Base-by-base conservation (phyloP, 2,888 invertebrate species). In the Leptinotarsa tumamoca region DNA sequence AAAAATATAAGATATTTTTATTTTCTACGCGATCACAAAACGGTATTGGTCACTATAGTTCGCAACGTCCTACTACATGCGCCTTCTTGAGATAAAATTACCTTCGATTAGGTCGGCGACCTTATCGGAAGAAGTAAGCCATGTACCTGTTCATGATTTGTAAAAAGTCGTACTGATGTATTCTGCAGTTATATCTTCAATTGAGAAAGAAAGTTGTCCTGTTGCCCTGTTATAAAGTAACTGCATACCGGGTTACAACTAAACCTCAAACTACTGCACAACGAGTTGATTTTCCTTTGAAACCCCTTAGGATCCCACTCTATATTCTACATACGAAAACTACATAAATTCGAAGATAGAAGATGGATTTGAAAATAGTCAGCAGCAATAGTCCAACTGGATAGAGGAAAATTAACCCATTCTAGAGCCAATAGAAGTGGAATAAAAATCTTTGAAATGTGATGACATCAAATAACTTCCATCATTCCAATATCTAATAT, bases 171-270 rank as follows among this genome's bases (percentile, higher is more conserved):
- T 33, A 33, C 7, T 33, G 10, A 43, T 43, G 3, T 3, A 43
- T 33, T 33, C 33, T 43, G 43, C 43, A 43, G 43, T 43, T 43
- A 43, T 43, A 43, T 10, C 10, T 43, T 43, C 43, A 43, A 43
- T 43, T 5, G 7, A 33, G 10, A 2, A 43, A 43, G 10, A 10
- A 43, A 43, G 10, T 43, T 10, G 43, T 3, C 10, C 10, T 7
- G 33, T 33, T 27, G 5, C 27, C 27, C 27, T 4, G 90, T 81
- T 96, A 96, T 88, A 92, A 93, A 84, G 90, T 96, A 78, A 93
- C 93, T 0, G 95, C 93, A 15, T 90, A 89, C 74, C 91, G 92
- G 81, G 90, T 95, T 4, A 89, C 89, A 0, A 90, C 91, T 80
- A 86, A 85, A 33, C 86, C 89, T 2, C 91, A 90, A 84, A 87